Percentiles rank a stretch among this genome's conserved stretches.
phyloP scores from a whole-genome alignment of 2,113 vertebrate species.

The Illadopsis cleaveri region DNA sequence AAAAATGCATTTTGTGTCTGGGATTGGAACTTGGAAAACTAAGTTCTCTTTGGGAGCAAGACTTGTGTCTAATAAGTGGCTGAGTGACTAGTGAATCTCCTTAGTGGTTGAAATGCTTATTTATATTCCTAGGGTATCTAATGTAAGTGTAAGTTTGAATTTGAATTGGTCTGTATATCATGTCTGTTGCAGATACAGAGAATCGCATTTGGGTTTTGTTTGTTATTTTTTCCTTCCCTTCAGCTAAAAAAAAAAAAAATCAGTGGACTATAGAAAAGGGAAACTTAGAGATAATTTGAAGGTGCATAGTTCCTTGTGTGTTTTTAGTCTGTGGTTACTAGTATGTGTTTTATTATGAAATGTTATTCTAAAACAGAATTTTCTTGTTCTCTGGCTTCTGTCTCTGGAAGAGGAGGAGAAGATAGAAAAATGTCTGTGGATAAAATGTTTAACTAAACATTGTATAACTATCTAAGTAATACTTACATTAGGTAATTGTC shows the following conservation, averaged over 20 bases:
- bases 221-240: not conserved
- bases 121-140: not conserved
- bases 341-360: not conserved
- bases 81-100: not conserved
- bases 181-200: not conserved
- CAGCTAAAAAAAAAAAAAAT: not conserved
- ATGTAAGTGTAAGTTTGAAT: not conserved
- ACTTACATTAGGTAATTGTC: not conserved
- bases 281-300: not conserved
- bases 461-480: not conserved
- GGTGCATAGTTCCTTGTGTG: not conserved
- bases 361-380: not conserved
- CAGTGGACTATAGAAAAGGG: not conserved
- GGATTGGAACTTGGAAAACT: not conserved
- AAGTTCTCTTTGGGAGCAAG: not conserved
- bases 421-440: not conserved
- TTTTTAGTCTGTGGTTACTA: not conserved
- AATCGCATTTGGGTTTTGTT: not conserved
- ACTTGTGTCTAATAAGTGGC: not conserved
- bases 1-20: not conserved
- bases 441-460: not conserved
- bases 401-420: not conserved
- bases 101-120: not conserved
- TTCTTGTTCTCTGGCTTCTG: not conserved
- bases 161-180: not conserved